Base-by-base conservation (phyloP, 1,140 invertebrate species). In the Bradysia coprophila region DNA sequence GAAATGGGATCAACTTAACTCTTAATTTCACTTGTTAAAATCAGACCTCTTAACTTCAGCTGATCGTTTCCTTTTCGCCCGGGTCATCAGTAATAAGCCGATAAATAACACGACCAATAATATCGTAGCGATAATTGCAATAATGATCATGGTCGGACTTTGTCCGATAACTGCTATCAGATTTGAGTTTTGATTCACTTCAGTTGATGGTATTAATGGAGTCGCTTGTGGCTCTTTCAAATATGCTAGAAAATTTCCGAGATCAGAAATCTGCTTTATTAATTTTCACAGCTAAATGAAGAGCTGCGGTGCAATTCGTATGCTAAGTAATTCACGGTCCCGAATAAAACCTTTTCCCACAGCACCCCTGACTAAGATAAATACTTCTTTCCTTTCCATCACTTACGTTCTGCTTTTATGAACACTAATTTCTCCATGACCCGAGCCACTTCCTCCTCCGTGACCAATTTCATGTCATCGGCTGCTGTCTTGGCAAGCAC, bases 331-430 rank as follows among this genome's bases (percentile, higher is more conserved):
- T n/a, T n/a, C n/a, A n/a, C n/a, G n/a, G n/a, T n/a, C n/a, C n/a
- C n/a, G n/a, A n/a, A n/a, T n/a, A n/a, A n/a, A n/a, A n/a, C n/a
- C n/a, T n/a, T n/a, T n/a, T n/a, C n/a, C n/a, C n/a, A n/a, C 38
- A 42, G 13, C n/a, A 31, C 8, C 15, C 4, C 16, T 44, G 46
- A 49, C 9, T 45, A 11, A 13, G 20, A 43, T 40, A 43, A 33
- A 44, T 38, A 13, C 21, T 31, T n/a, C 40, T 37, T 41, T 44
- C 16, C 8, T 31, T 31, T 31, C n/a, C 28, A 16, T 15, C 13
- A 38, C 36, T 76, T 66, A 87, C 82, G 82, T 67, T 85, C 78
- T 40, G 82, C 81, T 62, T 85, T 84, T 44, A 81, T 78, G 13
- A 80, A 71, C n/a, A 85, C 73, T 0, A 78, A 68, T 31, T 74